Evolutionary conservation across 2,888 invertebrate species (phyloP), one percentile per base, ranked within the genome.

Genomic region (Suillia variegata): DNA sequence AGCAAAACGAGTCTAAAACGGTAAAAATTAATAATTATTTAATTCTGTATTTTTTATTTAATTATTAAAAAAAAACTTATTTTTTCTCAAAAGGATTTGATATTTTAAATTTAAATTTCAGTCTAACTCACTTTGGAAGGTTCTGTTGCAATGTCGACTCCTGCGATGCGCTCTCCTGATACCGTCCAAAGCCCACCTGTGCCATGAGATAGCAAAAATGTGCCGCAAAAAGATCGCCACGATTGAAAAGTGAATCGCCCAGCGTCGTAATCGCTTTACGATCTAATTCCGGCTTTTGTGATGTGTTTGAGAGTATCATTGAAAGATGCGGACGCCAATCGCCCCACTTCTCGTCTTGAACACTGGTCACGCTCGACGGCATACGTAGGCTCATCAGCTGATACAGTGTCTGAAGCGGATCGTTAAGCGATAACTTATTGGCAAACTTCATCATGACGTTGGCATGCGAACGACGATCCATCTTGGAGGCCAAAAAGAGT

Each of bases 271-370:
- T 88, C 6, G 91, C 89, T 74, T 89, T 88, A 10, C 88, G 86
- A 83, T 93, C 92, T 58, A 90, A 84, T 68, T 93, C 93, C 1
- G 92, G 89, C 63, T 88, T 86, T 66, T 86, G 85, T 12, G 91
- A 87, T 13, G 90, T 87, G 82, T 95, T 95, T 62, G 97, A 91
- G 56, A 98, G 86, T 71, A 99, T 89, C 88, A 98, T 94, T 61
- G 98, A 97, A 58, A 96, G 86, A 85, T 99, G 98, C 20, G 96
- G 94, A 63, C 96, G 87, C 98, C 98, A 99, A 83, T 97, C 97
- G 57, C 89, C 92, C 92, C 92, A 92, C 69, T 88, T 88, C 70
- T 88, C 88, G 77, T 92, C 92, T 38, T 80, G 75, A 33, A 81
- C 71, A 67, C 82, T 80, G 50, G 91, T 92, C 24, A 92, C 90